Percentiles rank a stretch among this genome's conserved stretches.
phyloP scores from a whole-genome alignment of 2,113 vertebrate species.

The Egretta garzetta region DNA sequence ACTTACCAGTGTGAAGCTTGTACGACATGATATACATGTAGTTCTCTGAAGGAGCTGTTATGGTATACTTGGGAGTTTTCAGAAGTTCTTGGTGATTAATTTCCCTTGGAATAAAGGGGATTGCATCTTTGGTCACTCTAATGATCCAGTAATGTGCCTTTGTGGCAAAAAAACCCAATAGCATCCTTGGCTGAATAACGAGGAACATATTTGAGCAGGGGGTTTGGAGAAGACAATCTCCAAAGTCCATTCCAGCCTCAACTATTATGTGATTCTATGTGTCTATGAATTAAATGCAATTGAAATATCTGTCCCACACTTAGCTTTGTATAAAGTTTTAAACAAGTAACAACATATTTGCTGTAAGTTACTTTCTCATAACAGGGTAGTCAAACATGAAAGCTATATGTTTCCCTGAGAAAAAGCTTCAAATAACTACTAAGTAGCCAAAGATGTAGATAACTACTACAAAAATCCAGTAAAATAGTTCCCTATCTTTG shows the following conservation, averaged over 20 bases:
- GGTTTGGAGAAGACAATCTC: background rate
- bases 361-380: background rate
- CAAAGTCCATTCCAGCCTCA: background rate
- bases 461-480: background rate
- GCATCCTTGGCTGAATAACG: background rate
- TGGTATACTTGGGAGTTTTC: background rate
- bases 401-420: background rate
- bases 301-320: background rate
- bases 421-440: background rate
- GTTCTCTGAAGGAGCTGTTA: background rate
- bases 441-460: background rate
- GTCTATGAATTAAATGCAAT: background rate
- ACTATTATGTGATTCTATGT: background rate
- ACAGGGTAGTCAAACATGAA: background rate
- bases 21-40: background rate
- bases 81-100: background rate
- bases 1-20: background rate
- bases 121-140: background rate
- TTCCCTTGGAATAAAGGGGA: background rate
- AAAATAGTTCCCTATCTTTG: background rate
- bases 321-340: background rate
- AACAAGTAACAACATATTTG: background rate
- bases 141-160: background rate
- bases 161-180: background rate
- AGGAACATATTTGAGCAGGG: background rate